Percentiles rank a stretch among this genome's conserved stretches.
Evolutionary conservation across 2,888 invertebrate species (phyloP).

Genomic region (Dromius quadrimaculatus): DNA sequence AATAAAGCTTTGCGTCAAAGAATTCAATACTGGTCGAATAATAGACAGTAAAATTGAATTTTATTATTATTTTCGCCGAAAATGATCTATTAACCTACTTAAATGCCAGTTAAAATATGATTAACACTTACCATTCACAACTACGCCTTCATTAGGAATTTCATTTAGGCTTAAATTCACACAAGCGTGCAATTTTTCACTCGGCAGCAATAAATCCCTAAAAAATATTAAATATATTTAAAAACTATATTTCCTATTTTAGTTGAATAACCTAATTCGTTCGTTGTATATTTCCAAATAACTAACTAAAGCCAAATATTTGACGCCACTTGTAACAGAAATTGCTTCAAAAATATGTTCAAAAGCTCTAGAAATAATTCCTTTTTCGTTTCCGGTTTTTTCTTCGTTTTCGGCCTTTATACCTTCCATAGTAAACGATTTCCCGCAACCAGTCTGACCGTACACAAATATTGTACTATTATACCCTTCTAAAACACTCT

Average conservation of each 20-base stretch:
- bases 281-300: slow-evolving; percentile 90
- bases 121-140: slow-evolving; percentile 65
- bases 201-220: slow-evolving; percentile 63
- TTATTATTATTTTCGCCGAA: background rate
- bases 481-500: slow-evolving; percentile 89
- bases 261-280: slow-evolving; percentile 70
- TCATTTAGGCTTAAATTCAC: slow-evolving; percentile 67
- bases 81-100: slow-evolving; percentile 3
- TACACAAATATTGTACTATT: slow-evolving; percentile 95
- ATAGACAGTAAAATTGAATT: slow-evolving; percentile 2
- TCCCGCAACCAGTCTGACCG: slow-evolving; percentile 93
- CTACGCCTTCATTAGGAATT: slow-evolving; percentile 68
- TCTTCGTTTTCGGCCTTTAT: slow-evolving; percentile 58
- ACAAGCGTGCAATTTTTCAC: slow-evolving; percentile 58
- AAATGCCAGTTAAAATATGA: too few relatives aligned
- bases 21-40: slow-evolving; percentile 9
- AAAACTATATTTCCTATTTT: slow-evolving; percentile 2
- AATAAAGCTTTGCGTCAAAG: background rate
- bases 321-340: slow-evolving; percentile 76
- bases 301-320: slow-evolving; percentile 82
- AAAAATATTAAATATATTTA: slow-evolving; percentile 48
- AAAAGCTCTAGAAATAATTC: slow-evolving; percentile 83
- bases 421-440: slow-evolving; percentile 92
- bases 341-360: slow-evolving; percentile 92
- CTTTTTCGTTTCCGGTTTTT: slow-evolving; percentile 66